phyloP scores from a whole-genome alignment of 37 sponge, comb jelly and placozoan genomes.

The Eunapius fragilis region DNA sequence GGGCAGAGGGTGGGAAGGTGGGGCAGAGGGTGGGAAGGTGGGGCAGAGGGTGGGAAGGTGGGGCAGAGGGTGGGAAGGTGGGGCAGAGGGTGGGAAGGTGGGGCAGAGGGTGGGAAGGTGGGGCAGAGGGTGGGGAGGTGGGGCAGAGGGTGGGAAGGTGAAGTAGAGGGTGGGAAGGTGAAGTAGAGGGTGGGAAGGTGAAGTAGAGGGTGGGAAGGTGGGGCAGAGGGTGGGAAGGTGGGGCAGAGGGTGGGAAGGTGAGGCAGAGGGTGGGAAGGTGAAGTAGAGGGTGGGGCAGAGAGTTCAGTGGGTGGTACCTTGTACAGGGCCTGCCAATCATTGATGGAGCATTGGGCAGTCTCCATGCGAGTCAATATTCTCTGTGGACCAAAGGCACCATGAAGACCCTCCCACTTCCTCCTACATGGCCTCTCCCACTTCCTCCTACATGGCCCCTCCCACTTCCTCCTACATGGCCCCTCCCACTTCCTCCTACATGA shows the following conservation, averaged over 20 bases:
- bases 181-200: neutral
- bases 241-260: neutral
- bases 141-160: neutral
- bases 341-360: constrained; percentile 67
- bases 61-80: neutral
- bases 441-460: no score
- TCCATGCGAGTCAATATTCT: constrained; percentile 81
- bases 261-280: neutral
- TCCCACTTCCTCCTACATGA: no score
- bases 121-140: neutral
- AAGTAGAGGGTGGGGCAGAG: neutral
- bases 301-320: constrained; percentile 40
- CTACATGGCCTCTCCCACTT: no score
- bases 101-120: neutral
- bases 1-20: neutral
- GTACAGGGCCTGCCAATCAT: constrained; percentile 90
- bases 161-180: no score
- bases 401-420: neutral
- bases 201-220: neutral
- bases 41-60: neutral
- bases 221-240: neutral
- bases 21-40: neutral
- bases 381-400: constrained; percentile 24
- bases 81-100: neutral
- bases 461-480: no score